phyloP scores from a whole-genome alignment of 2,888 invertebrate species.

The Limnephilus auricula region DNA sequence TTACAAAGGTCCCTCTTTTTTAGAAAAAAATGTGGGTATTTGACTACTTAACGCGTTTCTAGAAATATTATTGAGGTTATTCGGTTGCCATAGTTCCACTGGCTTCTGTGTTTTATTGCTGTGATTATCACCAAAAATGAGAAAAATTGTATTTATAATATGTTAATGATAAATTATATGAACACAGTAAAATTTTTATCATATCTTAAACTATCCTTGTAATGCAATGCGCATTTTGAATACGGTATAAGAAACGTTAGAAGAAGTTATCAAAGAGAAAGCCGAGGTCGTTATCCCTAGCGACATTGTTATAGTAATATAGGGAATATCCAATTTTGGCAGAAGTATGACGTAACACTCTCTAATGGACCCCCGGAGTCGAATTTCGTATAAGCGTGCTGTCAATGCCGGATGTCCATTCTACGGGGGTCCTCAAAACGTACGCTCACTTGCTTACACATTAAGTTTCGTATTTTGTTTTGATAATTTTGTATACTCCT shows the following conservation, averaged over 20 bases:
- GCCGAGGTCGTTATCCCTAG: neutral
- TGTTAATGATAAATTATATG: neutral
- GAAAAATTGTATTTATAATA: neutral
- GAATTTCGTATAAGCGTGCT: slow-evolving; percentile 6
- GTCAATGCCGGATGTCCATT: neutral
- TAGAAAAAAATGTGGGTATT: too few relatives aligned
- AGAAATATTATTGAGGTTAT: too few relatives aligned
- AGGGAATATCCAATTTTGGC: slow-evolving; percentile 23
- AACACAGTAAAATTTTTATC: neutral
- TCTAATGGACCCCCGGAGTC: slow-evolving; percentile 34
- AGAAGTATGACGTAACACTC: slow-evolving; percentile 32
- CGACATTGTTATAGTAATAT: slow-evolving; percentile 15
- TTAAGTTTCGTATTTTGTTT: neutral
- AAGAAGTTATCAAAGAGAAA: neutral
- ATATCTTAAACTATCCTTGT: neutral
- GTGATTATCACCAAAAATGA: neutral
- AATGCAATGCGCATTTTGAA: neutral
- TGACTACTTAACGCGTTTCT: too few relatives aligned
- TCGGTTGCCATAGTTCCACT: neutral
- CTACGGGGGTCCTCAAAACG: neutral
- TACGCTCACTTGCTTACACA: neutral
- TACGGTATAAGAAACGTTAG: neutral
- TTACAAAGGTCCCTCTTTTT: too few relatives aligned
- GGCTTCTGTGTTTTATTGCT: neutral
- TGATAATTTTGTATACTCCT: neutral